Conservation (phyloP, 2,888 invertebrate species). For the Galerucella pusilla region DNA sequence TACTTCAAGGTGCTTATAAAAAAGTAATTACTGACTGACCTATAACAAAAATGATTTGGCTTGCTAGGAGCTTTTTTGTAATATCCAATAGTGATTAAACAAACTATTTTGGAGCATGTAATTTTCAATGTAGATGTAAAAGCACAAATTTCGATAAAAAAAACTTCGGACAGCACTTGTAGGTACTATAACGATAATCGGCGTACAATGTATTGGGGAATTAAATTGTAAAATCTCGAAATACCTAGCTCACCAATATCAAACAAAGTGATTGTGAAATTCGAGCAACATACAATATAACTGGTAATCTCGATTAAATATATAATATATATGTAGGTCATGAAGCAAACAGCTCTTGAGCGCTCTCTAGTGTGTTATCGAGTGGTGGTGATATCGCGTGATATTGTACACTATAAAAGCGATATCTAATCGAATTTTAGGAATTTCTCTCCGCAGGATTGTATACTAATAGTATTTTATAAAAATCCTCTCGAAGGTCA, state of each 20-base stretch:
- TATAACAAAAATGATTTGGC: too few species aligned
- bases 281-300: background rate
- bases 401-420: slow-evolving; percentile 16
- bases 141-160: too few species aligned
- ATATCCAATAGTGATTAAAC: too few species aligned
- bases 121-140: too few species aligned
- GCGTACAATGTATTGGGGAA: too few species aligned
- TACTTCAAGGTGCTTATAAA: too few species aligned
- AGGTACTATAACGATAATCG: too few species aligned
- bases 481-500: background rate
- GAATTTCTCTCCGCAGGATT: background rate
- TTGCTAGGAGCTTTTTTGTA: too few species aligned
- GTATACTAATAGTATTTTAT: slow-evolving; percentile 4
- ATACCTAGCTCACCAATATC: background rate
- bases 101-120: too few species aligned
- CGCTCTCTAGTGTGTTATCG: slow-evolving; percentile 5
- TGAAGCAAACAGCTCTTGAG: slow-evolving; percentile 13
- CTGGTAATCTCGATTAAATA: background rate
- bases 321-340: slow-evolving; percentile 14
- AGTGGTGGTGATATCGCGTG: slow-evolving; percentile 8
- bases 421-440: slow-evolving; percentile 11
- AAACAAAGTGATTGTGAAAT: background rate
- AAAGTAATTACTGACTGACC: too few species aligned
- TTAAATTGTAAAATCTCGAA: background rate
- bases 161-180: too few species aligned